phyloP scores from a whole-genome alignment of 2,113 vertebrate genomes.

The Gavialis gangeticus region DNA sequence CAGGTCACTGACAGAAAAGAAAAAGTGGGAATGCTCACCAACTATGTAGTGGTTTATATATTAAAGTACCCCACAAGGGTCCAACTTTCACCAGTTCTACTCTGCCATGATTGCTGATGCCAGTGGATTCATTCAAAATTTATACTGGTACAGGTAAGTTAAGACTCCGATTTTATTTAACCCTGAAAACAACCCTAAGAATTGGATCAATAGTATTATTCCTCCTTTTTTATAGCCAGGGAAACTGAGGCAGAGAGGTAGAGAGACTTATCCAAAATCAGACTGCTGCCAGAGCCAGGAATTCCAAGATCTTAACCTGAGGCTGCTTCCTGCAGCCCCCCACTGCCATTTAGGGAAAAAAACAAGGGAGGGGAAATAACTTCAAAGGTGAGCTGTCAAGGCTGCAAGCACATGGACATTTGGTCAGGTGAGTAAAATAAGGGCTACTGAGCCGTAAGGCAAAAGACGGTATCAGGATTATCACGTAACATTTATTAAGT shows the following conservation, averaged over 20 bases:
- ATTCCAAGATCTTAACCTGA: accelerated
- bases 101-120: background rate
- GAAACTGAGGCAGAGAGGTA: background rate
- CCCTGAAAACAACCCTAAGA: background rate
- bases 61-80: accelerated
- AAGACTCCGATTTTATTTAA: background rate
- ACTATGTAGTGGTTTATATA: background rate
- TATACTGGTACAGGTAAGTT: background rate
- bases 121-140: background rate
- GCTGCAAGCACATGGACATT: background rate
- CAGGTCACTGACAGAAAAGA: background rate
- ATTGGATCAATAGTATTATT: background rate
- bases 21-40: background rate
- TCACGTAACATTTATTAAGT: background rate
- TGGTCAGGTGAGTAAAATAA: background rate
- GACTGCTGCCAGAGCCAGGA: background rate
- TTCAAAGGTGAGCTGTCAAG: accelerated
- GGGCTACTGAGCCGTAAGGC: background rate
- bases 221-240: background rate
- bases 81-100: background rate
- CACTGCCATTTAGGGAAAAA: background rate
- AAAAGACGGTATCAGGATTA: background rate
- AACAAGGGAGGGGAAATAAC: background rate
- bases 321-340: background rate
- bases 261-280: background rate